phyloP scores from a whole-genome alignment of 1,140 invertebrate genomes.

The Paraescarpia echinospica region DNA sequence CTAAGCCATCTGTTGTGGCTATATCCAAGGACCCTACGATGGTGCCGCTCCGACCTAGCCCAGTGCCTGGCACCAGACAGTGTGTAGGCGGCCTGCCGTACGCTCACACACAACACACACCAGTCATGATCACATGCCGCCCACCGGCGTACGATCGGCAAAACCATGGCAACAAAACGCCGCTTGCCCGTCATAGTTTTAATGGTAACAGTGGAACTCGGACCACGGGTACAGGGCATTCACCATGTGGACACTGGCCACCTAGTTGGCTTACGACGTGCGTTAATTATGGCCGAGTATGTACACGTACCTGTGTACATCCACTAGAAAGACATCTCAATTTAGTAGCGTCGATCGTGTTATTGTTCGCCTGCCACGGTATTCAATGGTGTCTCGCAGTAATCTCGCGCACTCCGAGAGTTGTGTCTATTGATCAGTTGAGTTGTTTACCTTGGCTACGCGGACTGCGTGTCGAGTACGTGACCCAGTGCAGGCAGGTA shows the following conservation, averaged over 20 bases:
- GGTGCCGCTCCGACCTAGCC: neutral
- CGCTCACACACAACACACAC: neutral
- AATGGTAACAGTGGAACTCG: neutral
- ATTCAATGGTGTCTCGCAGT: neutral
- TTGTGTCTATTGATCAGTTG: neutral
- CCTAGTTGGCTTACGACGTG: neutral
- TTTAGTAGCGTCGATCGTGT: neutral
- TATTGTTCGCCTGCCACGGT: neutral
- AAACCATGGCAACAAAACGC: conserved; percentile 4
- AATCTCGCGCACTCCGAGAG: neutral
- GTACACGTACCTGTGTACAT: neutral
- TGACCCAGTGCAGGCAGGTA: neutral
- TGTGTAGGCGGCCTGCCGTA: neutral
- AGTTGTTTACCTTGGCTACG: neutral
- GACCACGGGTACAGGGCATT: neutral
- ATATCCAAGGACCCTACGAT: neutral
- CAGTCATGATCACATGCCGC: neutral
- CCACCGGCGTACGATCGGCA: neutral
- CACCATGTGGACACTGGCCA: neutral
- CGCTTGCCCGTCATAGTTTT: neutral
- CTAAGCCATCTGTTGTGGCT: neutral
- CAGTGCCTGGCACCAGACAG: neutral
- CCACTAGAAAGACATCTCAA: neutral
- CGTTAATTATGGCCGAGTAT: neutral
- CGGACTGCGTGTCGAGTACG: too few relatives aligned